Conservation (phyloP, 2,888 invertebrate species). For the Oeneis ivallda region DNA sequence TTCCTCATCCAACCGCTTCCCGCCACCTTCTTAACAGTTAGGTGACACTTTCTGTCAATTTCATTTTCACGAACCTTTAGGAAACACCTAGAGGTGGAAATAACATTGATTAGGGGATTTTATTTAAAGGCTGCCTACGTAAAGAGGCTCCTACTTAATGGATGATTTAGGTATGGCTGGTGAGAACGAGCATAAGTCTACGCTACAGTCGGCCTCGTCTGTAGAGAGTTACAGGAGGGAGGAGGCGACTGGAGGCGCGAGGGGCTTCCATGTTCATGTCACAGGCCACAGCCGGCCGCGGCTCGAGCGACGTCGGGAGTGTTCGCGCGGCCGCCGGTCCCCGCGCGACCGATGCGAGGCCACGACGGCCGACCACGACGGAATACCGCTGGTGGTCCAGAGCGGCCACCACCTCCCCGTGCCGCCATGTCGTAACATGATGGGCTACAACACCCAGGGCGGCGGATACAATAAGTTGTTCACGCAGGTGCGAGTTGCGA, state of each 20-base stretch:
- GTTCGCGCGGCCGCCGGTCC: constrained; percentile 54
- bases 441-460: constrained; percentile 88
- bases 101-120: too few species aligned
- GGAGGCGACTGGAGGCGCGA: constrained; percentile 32
- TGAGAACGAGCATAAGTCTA: too few species aligned
- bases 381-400: constrained; percentile 77
- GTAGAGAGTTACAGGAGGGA: constrained; percentile 18
- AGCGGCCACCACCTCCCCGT: constrained; percentile 73
- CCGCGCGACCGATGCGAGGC: constrained; percentile 54
- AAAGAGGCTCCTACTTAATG: too few species aligned
- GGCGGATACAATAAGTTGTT: constrained; percentile 92
- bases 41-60: too few species aligned
- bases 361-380: constrained; percentile 79
- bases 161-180: too few species aligned
- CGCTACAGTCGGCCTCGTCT: not conserved
- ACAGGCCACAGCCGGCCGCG: constrained; percentile 40
- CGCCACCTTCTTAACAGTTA: too few species aligned
- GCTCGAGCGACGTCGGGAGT: constrained; percentile 43
- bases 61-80: too few species aligned
- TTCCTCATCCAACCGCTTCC: too few species aligned
- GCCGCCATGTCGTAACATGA: constrained; percentile 86
- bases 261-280: constrained; percentile 13
- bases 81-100: too few species aligned
- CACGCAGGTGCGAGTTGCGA: constrained; percentile 84
- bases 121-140: too few species aligned